These are phyloP conservation scores for Leptoclinus maculatus DNA, from an alignment of 2,797 vertebrate species.

Conservation along the genomic window DNA sequence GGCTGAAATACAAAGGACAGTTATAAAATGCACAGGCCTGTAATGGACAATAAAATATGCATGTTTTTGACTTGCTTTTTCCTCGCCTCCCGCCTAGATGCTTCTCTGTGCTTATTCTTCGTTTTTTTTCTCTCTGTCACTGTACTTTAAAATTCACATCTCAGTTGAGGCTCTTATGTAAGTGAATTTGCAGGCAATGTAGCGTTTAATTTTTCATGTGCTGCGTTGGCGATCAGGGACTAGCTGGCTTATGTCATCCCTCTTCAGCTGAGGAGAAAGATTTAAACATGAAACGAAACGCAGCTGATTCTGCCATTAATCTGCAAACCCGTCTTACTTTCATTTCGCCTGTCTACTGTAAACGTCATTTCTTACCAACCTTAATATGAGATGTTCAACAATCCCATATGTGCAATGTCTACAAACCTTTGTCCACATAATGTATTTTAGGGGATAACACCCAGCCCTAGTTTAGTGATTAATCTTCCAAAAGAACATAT, in stretches of 20 bases:
- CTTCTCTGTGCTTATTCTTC: slow-evolving; percentile 31
- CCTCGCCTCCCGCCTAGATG: background rate
- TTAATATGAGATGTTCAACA: background rate
- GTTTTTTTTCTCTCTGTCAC: slow-evolving; percentile 21
- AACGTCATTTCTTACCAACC: background rate
- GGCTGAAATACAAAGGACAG: slow-evolving; percentile 23
- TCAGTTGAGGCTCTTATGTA: slow-evolving; percentile 67
- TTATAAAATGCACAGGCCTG: slow-evolving; percentile 20
- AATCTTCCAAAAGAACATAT: background rate
- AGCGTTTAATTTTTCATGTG: slow-evolving; percentile 70
- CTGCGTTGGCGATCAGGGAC: slow-evolving; percentile 52
- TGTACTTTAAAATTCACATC: slow-evolving; percentile 47
- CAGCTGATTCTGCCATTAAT: slow-evolving; percentile 21
- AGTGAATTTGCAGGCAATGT: slow-evolving; percentile 66
- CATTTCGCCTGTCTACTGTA: background rate
- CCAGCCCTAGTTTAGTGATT: background rate
- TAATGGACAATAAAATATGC: slow-evolving; percentile 22
- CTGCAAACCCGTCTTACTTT: slow-evolving; percentile 25
- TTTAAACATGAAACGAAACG: slow-evolving; percentile 37
- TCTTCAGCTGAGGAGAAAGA: slow-evolving; percentile 41
- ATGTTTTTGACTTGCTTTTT: background rate
- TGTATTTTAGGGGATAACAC: background rate
- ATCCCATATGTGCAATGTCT: background rate
- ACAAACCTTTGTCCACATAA: background rate
- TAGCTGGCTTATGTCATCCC: slow-evolving; percentile 54